Evolutionary conservation across 2,888 invertebrate genomes (phyloP), one percentile per base, ranked within the genome.

Genomic region (Psococerastis gibbosa): DNA sequence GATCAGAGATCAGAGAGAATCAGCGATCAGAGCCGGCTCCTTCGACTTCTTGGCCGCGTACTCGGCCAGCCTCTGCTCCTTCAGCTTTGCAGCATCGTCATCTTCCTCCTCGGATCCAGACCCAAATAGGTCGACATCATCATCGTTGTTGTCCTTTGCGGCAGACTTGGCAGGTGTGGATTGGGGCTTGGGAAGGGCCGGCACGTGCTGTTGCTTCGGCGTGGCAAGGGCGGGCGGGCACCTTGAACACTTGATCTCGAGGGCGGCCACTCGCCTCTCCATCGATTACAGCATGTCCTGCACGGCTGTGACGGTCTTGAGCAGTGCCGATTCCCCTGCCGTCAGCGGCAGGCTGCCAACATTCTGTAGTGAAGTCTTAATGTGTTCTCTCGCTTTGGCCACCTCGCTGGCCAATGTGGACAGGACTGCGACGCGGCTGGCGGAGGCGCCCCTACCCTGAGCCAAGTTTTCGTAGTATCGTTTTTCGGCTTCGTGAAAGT

Each of bases 31-130:
- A 43, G 69, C 75, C 23, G 92, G 88, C 68, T 97, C 97, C 66
- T 87, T 91, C 1, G 88, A 73, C 65, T 97, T 97, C 64, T 94
- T 97, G 49, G 80, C 92, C 44, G 81, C 73, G 60, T 97, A 97
- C 2, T 87, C 92, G 55, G 84, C 80, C 41, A 97, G 64, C 55
- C 94, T 76, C 60, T 91, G 84, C 55, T 91, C 83, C 56, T 83
- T 79, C 45, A 94, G 64, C 60, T 71, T 77, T 44, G 75, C 84
- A 42, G 85, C 82, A 57, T 84, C 89, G n/a, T 74, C 83, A 60
- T 83, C 76, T 56, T 59, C 51, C 52, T 48, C 49, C 59, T 79
- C 83, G 51, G 80, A 80, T 52, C 83, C 84, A 41, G 83, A 83
- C 27, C 72, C 82, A 61, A 84, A 84, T 1, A 84, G 67, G 62